Base-by-base conservation (phyloP, 2,888 invertebrate genomes). In the Aleiodes leptofemur region DNA sequence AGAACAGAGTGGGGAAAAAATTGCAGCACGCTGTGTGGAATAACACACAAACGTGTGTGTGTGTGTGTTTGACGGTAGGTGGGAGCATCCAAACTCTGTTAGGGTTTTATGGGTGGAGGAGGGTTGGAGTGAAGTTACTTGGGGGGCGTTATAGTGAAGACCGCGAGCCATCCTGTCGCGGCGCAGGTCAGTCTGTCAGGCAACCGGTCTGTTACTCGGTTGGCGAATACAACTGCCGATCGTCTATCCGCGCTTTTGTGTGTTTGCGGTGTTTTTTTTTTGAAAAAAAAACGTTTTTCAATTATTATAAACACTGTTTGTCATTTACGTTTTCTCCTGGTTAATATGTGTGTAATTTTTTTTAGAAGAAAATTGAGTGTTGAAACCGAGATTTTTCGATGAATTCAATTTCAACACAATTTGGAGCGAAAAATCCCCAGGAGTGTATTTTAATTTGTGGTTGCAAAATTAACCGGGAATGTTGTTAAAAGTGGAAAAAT, bases 131-230 rank as follows among this genome's bases (percentile, higher is more conserved):
- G 69, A 76, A 77, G 75, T 75, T 23, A 59, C 72, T 23, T 73
- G 82, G 84, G 83, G 85, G 84, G 86, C 85, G 84, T 34, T 34
- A 34, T 6, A 23, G 82, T 83, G 79, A 84, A 86, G 82, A 85
- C 85, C 85, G 84, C 82, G 84, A 86, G 86, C 84, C 86, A 85
- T 87, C 85, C 85, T 86, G 84, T 84, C 82, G 84, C 85, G 84
- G 86, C 85, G 85, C 86, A 87, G 87, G 88, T 88, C 89, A 88
- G 89, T 89, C 89, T 87, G 86, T 88, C 88, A 87, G 87, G 85
- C 88, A 87, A 86, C 87, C 87, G 88, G 88, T 88, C 87, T 87
- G 86, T 86, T 82, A 81, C 82, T 81, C 81, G 82, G 81, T 79
- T 23, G 23, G 78, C 78, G 76, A 78, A 68, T 76, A 80, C 82